phyloP scores from a whole-genome alignment of 37 sponge, comb jelly and placozoan genomes.

The Aplysina aerophoba region DNA sequence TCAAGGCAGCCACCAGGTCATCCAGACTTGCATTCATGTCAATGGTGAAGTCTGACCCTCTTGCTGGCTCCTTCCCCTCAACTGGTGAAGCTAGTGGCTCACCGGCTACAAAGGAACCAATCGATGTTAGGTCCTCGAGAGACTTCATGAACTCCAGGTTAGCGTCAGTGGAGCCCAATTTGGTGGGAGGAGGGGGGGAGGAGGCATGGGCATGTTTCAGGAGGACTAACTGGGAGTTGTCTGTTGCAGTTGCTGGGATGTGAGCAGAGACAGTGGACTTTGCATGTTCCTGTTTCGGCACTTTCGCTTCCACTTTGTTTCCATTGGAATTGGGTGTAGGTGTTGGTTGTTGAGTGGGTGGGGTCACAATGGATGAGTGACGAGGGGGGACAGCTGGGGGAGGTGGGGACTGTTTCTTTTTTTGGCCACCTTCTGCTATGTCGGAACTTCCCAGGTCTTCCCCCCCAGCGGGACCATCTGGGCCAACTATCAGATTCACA shows the following conservation, averaged over 20 bases:
- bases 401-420: not conserved
- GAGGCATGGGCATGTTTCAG: not conserved
- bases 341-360: too few relatives aligned
- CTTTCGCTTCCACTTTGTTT: too few relatives aligned
- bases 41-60: not conserved
- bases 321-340: too few relatives aligned
- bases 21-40: constrained; percentile 12
- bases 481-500: not conserved
- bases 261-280: not conserved
- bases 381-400: constrained; percentile 23
- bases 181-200: constrained; percentile 11
- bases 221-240: not conserved
- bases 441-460: not conserved
- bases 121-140: constrained; percentile 10
- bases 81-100: not conserved
- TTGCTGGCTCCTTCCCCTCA: not conserved
- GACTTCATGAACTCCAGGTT: constrained; percentile 34
- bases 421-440: too few relatives aligned
- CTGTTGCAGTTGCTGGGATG: not conserved
- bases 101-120: not conserved
- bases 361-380: not conserved
- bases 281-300: too few relatives aligned
- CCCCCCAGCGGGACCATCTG: not conserved
- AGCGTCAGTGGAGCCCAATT: not conserved
- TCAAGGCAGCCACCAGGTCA: constrained; percentile 24